Evolutionary conservation across 1,140 invertebrate species (phyloP), one percentile per base, ranked within the genome.

Genomic region (Myzus persicae): DNA sequence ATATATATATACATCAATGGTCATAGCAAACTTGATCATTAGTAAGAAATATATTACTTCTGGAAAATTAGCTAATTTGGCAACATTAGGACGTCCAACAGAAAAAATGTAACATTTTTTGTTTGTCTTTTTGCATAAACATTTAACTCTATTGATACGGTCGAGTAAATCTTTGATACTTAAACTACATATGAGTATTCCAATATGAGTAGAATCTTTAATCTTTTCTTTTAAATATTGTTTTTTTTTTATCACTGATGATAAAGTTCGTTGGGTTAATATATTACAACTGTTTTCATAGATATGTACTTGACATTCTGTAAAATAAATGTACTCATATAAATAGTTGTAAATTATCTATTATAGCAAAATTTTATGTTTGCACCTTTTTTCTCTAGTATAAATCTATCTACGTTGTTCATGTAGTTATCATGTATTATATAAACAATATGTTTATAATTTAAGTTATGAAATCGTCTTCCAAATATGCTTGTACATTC

Each of bases 1-100:
- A 94, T 93, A 38, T 40, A 8, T 54, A n/a, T 8, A 48, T n/a
- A n/a, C n/a, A n/a, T n/a, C n/a, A 90, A 76, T 93, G 82, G 48
- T 91, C 94, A 94, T 93, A 42, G 67, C 59, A 91, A 48, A 85
- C n/a, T n/a, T 36, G 5, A n/a, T 36, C 4, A n/a, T 82, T 92
- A 94, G 11, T 44, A 93, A 48, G 84, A 31, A n/a, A 44, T 42
- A 54, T 26, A 67, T 95, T 95, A 97, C 97, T 96, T 99, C 98
- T 91, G 97, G 96, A 95, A 99, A 98, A 95, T 99, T 99, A 1
- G 98, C 98, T 93, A 99, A 95, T 95, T 99, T 99, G 2, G 97
- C 97, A 82, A 97, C 97, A 96, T 98, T 99, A 36, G 98, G 97
- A 95, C 98, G 98, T 6, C 98, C 98, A 91, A 99, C 97, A 51